Conservation (phyloP, 92 coral and sea anemone genomes). For the Bergia sp. region DNA sequence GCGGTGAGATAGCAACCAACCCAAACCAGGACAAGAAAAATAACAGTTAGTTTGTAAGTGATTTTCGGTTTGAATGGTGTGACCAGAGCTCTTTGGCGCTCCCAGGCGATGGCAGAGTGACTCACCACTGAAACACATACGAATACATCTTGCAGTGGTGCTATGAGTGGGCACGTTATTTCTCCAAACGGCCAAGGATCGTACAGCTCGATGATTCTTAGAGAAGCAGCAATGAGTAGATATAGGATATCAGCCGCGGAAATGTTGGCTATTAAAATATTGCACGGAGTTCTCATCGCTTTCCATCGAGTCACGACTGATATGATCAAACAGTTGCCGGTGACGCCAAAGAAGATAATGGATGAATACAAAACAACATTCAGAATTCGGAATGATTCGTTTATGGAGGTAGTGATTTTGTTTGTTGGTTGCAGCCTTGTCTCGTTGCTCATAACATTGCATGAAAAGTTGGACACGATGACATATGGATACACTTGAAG, state of each 20-base stretch:
- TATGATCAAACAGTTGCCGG: conserved; percentile 59
- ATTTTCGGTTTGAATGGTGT: conserved; percentile 45
- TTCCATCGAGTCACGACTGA: conserved; percentile 57
- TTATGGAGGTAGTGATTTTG: background rate
- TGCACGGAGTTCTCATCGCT: conserved; percentile 68
- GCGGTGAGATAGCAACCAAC: conserved; percentile 40
- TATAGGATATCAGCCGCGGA: conserved; percentile 58
- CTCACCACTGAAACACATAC: conserved; percentile 55
- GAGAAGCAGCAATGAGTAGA: conserved; percentile 56
- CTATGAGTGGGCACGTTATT: conserved; percentile 51
- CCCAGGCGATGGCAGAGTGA: conserved; percentile 57
- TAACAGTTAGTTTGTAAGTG: conserved; percentile 1
- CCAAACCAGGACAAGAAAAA: conserved; percentile 38
- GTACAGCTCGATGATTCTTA: conserved; percentile 57
- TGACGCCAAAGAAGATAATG: conserved; percentile 57
- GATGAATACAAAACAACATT: conserved; percentile 29
- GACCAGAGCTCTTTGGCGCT: conserved; percentile 54
- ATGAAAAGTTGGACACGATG: background rate
- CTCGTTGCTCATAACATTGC: conserved; percentile 6
- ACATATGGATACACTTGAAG: background rate
- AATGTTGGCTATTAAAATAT: conserved; percentile 58
- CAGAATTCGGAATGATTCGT: background rate
- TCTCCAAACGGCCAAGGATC: conserved; percentile 66
- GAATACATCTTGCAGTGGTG: conserved; percentile 52
- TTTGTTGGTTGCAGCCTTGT: background rate